Percentiles rank a stretch among this genome's conserved stretches.
These are phyloP conservation scores for Diplolepis rosae DNA, from an alignment of 2,888 invertebrate genomes.

Conservation along the genomic window DNA sequence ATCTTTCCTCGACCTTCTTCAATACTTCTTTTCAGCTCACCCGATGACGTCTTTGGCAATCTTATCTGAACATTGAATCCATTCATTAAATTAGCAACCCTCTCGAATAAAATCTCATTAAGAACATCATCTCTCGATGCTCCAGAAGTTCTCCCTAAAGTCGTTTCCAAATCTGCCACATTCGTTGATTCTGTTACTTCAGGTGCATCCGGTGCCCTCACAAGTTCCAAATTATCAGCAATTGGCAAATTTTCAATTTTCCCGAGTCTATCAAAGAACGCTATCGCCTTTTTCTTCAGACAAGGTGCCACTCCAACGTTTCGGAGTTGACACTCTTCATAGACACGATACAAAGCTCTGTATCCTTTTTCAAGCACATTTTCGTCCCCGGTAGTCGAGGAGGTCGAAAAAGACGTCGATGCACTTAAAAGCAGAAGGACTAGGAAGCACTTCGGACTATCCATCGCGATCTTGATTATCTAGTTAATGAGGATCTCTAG, in stretches of 20 bases:
- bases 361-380: slow-evolving; percentile 76
- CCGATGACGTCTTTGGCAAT: slow-evolving; percentile 82
- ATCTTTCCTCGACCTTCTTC: slow-evolving; percentile 90
- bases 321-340: slow-evolving; percentile 84
- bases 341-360: slow-evolving; percentile 81
- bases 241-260: slow-evolving; percentile 80
- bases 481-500: slow-evolving; percentile 21
- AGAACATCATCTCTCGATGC: slow-evolving; percentile 82
- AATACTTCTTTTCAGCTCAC: slow-evolving; percentile 81
- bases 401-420: slow-evolving; percentile 7
- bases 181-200: slow-evolving; percentile 39
- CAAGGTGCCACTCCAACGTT: slow-evolving; percentile 83
- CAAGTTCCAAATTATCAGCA: slow-evolving; percentile 81
- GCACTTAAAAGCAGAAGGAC: slow-evolving; percentile 46
- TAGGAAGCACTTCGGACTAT: slow-evolving; percentile 50
- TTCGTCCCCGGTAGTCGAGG: slow-evolving; percentile 58
- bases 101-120: slow-evolving; percentile 82
- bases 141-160: slow-evolving; percentile 78
- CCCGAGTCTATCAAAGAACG: slow-evolving; percentile 85
- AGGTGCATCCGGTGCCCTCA: slow-evolving; percentile 75
- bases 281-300: slow-evolving; percentile 86
- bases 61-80: slow-evolving; percentile 85
- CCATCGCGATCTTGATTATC: slow-evolving; percentile 39
- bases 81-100: slow-evolving; percentile 82
- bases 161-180: slow-evolving; percentile 79